phyloP scores from a whole-genome alignment of 2,888 invertebrate species.

The Monopis laevigella region DNA sequence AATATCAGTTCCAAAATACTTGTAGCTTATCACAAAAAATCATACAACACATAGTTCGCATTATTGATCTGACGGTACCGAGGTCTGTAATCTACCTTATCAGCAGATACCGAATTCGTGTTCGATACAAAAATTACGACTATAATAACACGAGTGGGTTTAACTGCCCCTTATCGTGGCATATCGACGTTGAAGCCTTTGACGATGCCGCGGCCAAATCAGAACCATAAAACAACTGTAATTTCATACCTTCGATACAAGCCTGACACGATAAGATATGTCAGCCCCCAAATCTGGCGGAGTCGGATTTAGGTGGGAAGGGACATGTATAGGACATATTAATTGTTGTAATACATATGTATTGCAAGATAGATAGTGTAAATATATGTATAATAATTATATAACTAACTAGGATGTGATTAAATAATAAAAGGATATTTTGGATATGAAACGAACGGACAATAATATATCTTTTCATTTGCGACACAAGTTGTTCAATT shows the following conservation, averaged over 20 bases:
- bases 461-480: too few relatives aligned
- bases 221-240: slow-evolving; percentile 64
- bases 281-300: slow-evolving; percentile 59
- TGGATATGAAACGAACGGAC: too few relatives aligned
- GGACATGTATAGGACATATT: too few relatives aligned
- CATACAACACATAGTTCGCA: too few relatives aligned
- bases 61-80: slow-evolving; percentile 3
- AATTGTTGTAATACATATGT: too few relatives aligned
- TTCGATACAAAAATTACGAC: slow-evolving; percentile 65
- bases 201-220: slow-evolving; percentile 58
- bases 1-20: too few relatives aligned
- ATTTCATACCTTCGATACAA: slow-evolving; percentile 35
- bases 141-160: slow-evolving; percentile 58
- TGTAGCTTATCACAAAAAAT: too few relatives aligned
- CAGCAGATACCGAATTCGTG: slow-evolving; percentile 48
- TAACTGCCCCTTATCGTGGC: slow-evolving; percentile 36
- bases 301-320: slow-evolving; percentile 57
- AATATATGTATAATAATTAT: too few relatives aligned
- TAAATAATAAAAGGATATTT: too few relatives aligned
- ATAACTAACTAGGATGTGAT: too few relatives aligned
- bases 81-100: slow-evolving; percentile 28
- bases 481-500: too few relatives aligned
- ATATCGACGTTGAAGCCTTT: slow-evolving; percentile 29
- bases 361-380: too few relatives aligned
- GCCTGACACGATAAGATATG: slow-evolving; percentile 39